Evolutionary conservation across 92 coral and sea anemone species (phyloP).

Genomic region (Ricordea florida): DNA sequence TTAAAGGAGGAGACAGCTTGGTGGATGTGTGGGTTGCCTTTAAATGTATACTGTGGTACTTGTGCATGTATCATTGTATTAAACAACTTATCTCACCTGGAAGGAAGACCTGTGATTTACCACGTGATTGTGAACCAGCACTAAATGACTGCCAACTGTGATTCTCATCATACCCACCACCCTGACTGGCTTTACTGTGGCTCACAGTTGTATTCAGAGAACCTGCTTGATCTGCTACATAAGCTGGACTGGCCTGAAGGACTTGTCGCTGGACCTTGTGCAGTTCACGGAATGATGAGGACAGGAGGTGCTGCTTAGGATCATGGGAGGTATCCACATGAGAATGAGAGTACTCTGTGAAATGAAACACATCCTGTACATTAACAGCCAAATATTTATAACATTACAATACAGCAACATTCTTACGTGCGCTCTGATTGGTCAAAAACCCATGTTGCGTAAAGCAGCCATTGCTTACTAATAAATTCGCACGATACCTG

Average conservation of each 20-base stretch:
- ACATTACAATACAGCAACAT: neutral
- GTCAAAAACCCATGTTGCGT: too few relatives aligned
- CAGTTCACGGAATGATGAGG: conserved; percentile 90
- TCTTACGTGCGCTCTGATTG: too few relatives aligned
- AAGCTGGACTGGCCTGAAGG: conserved; percentile 78
- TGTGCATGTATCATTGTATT: too few relatives aligned
- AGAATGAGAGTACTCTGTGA: conserved; percentile 79
- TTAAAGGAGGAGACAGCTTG: too few relatives aligned
- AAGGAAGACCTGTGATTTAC: conserved; percentile 70
- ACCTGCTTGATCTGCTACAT: conserved; percentile 56
- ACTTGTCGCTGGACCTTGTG: conserved; percentile 94
- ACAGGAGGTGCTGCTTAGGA: conserved; percentile 57
- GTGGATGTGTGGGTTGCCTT: too few relatives aligned
- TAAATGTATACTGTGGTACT: too few relatives aligned
- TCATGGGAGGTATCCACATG: conserved; percentile 59
- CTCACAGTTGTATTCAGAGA: conserved; percentile 28
- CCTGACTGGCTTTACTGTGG: conserved; percentile 34
- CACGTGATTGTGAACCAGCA: conserved; percentile 77
- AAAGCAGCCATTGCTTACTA: too few relatives aligned
- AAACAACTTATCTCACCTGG: conserved; percentile 77
- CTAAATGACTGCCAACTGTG: conserved; percentile 65
- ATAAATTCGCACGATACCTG: too few relatives aligned
- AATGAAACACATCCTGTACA: neutral
- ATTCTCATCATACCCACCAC: conserved; percentile 52
- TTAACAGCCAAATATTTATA: neutral